A percentile compares a stretch with the other conserved stretches of the same genome.
Evolutionary conservation across 2,113 vertebrate species (phyloP).

Genomic region (Okapia johnstoni): DNA sequence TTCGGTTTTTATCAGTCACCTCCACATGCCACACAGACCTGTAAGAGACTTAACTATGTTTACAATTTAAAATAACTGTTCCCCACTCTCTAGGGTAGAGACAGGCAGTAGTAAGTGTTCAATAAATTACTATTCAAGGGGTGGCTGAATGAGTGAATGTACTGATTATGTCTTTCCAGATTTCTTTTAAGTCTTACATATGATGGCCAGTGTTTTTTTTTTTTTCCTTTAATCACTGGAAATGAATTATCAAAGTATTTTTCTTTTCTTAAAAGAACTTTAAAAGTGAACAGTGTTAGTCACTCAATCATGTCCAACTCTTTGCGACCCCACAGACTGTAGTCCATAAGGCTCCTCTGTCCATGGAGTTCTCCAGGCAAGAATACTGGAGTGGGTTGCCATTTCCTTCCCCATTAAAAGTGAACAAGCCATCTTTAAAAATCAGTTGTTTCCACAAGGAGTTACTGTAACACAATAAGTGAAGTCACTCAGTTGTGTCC

Average conservation of each 20-base stretch:
- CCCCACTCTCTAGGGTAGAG: background rate
- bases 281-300: background rate
- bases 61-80: background rate
- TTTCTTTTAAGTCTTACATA: background rate
- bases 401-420: background rate
- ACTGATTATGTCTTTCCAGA: background rate
- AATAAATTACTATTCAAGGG: background rate
- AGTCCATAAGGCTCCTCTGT: background rate
- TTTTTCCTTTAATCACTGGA: background rate
- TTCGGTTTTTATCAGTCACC: background rate
- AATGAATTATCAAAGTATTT: background rate
- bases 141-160: background rate
- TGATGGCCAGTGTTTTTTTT: background rate
- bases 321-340: background rate
- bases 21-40: rapidly evolving
- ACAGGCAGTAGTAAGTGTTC: background rate
- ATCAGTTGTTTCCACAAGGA: background rate
- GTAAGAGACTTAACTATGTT: background rate
- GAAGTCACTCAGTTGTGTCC: background rate
- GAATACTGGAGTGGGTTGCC: background rate
- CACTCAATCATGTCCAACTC: background rate
- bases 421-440: background rate
- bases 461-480: background rate
- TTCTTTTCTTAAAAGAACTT: background rate
- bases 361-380: background rate